Percentiles rank a stretch among this genome's conserved stretches.
Conservation (phyloP, 2,797 vertebrate species). For the Eremophila alpestris region DNA sequence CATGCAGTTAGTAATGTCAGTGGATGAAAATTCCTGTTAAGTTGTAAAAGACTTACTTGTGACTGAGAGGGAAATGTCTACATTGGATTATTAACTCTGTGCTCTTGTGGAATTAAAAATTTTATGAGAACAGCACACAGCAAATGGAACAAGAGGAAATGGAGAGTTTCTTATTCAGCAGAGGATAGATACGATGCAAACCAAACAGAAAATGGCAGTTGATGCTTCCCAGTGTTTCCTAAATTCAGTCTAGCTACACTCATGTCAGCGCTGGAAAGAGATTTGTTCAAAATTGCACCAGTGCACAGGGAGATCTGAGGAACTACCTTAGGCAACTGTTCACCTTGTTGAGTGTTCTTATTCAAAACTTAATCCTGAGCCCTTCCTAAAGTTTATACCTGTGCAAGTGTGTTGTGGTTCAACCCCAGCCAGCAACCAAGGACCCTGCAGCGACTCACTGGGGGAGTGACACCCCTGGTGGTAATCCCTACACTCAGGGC, state of each 20-base stretch:
- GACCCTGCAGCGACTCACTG: accelerated
- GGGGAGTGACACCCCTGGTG: not conserved
- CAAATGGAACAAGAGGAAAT: not conserved
- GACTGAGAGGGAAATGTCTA: not conserved
- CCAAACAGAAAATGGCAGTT: not conserved
- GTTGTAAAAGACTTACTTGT: not conserved
- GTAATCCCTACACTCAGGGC: not conserved
- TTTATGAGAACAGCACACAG: not conserved
- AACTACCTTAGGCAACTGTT: not conserved
- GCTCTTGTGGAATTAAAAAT: not conserved
- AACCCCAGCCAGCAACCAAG: not conserved
- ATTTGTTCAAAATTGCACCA: not conserved
- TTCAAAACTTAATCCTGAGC: not conserved
- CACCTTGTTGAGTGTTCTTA: not conserved
- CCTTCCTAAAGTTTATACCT: not conserved
- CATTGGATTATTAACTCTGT: not conserved
- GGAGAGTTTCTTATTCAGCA: not conserved
- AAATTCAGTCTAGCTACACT: not conserved
- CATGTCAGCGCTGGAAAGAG: not conserved
- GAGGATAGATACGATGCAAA: not conserved
- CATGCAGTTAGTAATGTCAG: not conserved
- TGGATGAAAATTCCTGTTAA: not conserved
- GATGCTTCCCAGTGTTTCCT: not conserved
- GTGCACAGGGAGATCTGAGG: not conserved
- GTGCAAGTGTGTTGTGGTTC: not conserved